phyloP scores from a whole-genome alignment of 2,888 invertebrate genomes.

The Neria commutata region DNA sequence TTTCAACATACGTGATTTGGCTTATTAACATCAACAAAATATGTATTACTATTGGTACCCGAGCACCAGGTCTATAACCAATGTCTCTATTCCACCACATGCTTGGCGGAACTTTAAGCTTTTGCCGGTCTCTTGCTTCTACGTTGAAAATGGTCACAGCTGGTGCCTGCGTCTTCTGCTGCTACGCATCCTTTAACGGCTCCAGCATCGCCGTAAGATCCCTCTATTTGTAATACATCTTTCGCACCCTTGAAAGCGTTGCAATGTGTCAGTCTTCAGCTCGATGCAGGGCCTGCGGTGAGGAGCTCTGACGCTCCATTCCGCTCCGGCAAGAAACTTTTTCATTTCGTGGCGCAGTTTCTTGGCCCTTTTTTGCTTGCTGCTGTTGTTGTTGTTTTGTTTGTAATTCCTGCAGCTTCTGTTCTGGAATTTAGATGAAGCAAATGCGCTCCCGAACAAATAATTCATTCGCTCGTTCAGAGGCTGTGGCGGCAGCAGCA shows the following conservation, averaged over 20 bases:
- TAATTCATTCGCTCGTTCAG: constrained; percentile 51
- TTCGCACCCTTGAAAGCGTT: constrained; percentile 9
- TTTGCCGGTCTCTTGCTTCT: background rate
- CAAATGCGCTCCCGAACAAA: constrained; percentile 33
- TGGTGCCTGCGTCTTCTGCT: constrained; percentile 30
- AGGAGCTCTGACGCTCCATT: background rate
- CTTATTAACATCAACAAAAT: too few relatives aligned
- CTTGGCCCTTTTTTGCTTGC: constrained; percentile 29
- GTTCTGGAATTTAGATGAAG: constrained; percentile 45
- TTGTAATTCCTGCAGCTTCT: constrained; percentile 36
- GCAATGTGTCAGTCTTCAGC: constrained; percentile 15
- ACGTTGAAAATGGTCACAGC: constrained; percentile 37
- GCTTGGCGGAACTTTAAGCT: too few relatives aligned
- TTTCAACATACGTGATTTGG: too few relatives aligned
- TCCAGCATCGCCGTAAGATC: background rate
- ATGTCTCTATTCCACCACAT: too few relatives aligned
- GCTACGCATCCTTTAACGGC: background rate
- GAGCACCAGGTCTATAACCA: too few relatives aligned
- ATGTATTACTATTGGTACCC: too few relatives aligned
- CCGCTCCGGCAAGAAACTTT: background rate
- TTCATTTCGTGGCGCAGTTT: constrained; percentile 11
- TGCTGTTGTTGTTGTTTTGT: constrained; percentile 16
- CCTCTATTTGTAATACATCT: constrained; percentile 13
- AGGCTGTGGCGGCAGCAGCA: constrained; percentile 21
- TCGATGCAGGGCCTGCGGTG: background rate